phyloP scores from a whole-genome alignment of 2,113 vertebrate species.

The Poicephalus meyeri region DNA sequence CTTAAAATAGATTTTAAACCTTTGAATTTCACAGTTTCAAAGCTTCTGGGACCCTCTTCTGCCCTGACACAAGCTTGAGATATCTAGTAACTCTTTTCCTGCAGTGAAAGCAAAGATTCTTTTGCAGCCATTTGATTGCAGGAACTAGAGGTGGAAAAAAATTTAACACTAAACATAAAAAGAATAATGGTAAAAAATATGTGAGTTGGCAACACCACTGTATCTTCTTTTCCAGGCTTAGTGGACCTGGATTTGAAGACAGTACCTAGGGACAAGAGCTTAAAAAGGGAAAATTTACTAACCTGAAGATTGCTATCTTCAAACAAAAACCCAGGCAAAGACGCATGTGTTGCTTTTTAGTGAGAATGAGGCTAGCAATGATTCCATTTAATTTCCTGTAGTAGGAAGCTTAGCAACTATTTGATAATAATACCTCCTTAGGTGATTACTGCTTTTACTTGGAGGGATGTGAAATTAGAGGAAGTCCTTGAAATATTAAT shows the following conservation, averaged over 20 bases:
- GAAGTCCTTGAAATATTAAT: constrained; percentile 58
- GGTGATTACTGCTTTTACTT: neutral
- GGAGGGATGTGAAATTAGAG: constrained; percentile 17
- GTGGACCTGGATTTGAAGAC: neutral
- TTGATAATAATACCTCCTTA: neutral
- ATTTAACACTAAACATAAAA: neutral
- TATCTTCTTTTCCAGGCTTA: neutral
- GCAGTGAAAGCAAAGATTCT: neutral
- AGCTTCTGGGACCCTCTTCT: neutral
- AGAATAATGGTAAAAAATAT: neutral
- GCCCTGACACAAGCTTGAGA: neutral
- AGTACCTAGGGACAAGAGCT: neutral
- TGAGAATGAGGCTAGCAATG: neutral
- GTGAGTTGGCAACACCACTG: neutral
- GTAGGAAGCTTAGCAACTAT: constrained; percentile 7
- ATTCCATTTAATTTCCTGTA: constrained; percentile 54
- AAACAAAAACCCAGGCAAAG: neutral
- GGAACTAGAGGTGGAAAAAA: neutral
- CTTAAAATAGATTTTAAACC: neutral
- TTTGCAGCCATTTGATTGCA: neutral
- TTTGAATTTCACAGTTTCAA: neutral
- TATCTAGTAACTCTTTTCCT: neutral
- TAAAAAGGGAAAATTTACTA: neutral
- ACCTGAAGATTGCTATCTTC: neutral
- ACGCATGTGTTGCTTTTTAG: neutral